These are phyloP conservation scores for Scopus umbretta DNA, from an alignment of 2,113 vertebrate species.

Conservation along the genomic window DNA sequence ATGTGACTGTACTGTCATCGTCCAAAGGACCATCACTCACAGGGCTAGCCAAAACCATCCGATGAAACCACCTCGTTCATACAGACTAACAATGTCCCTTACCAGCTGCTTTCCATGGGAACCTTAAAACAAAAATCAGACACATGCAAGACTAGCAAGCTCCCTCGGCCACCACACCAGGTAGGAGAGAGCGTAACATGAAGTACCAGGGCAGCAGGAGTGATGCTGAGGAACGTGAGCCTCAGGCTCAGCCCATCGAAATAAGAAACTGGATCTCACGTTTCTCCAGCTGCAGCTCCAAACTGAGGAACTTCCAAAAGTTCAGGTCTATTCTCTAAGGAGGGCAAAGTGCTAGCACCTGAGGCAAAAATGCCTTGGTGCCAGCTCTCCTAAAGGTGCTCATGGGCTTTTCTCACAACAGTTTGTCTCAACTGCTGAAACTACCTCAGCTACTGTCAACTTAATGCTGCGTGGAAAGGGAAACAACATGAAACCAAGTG, in stretches of 20 bases:
- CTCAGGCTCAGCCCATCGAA: not conserved
- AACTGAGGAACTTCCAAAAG: not conserved
- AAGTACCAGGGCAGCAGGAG: not conserved
- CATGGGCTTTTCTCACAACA: not conserved
- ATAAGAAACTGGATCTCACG: not conserved
- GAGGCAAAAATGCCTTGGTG: not conserved
- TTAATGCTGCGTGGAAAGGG: not conserved
- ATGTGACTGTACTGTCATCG: not conserved
- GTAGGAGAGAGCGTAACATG: fast-evolving
- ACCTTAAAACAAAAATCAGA: not conserved
- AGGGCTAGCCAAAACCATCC: not conserved
- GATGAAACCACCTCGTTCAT: fast-evolving
- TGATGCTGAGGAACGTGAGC: fast-evolving
- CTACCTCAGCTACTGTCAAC: not conserved
- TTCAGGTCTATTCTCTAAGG: not conserved
- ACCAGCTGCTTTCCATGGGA: not conserved
- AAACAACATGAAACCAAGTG: not conserved
- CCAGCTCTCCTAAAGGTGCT: not conserved
- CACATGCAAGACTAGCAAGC: fast-evolving
- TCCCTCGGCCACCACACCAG: fast-evolving
- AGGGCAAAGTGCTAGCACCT: not conserved
- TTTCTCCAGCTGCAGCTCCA: not conserved
- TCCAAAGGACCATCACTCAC: not conserved
- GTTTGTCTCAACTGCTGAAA: not conserved
- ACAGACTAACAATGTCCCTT: not conserved